Evolutionary conservation across 2,113 vertebrate species (phyloP), one percentile per base, ranked within the genome.

Genomic region (Syrrhaptes paradoxus): DNA sequence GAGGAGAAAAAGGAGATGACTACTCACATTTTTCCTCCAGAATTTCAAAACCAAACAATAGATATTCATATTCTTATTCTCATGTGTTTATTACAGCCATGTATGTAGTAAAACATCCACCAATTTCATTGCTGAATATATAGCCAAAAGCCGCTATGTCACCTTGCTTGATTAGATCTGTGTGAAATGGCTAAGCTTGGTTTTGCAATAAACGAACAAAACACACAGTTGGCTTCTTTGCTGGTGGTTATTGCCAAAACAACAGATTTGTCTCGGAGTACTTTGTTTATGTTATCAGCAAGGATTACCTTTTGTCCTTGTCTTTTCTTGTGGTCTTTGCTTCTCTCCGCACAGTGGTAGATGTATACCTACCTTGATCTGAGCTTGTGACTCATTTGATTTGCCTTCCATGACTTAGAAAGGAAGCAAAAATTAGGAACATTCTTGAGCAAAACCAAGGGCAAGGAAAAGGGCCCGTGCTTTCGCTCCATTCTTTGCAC

Each of bases 21-120:
- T 92, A 63, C 22, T 76, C 65, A 6, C 2, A 31, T 86, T 93
- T 92, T 89, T 89, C 29, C 52, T 79, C 17, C 45, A 41, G 70
- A 36, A 5, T 73, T 89, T 91, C 61, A 57, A 87, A 63, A 21
- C 7, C 43, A 85, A 61, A 67, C 28, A 68, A 82, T 49, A 91
- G 34, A 87, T n/a, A 81, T 19, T 21, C 87, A 87, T 89, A 79
- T 85, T 96, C 96, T 94, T 94, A 38, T 66, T 72, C 36, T 52
- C 1, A 0, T 59, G 26, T 84, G 55, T 83, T 78, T 57, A 7
- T 89, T 93, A 82, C 28, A 85, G 84, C 57, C 61, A 68, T 68
- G 36, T 25, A 15, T 25, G 32, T 73, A 81, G 29, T 66, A 75
- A 75, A 52, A 75, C n/a, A 79, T 85, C 41, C 36, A 85, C 63